A percentile compares a stretch with the other conserved stretches of the same genome.
These are phyloP conservation scores for Tapera naevia DNA, from an alignment of 2,797 vertebrate genomes.

Conservation along the genomic window DNA sequence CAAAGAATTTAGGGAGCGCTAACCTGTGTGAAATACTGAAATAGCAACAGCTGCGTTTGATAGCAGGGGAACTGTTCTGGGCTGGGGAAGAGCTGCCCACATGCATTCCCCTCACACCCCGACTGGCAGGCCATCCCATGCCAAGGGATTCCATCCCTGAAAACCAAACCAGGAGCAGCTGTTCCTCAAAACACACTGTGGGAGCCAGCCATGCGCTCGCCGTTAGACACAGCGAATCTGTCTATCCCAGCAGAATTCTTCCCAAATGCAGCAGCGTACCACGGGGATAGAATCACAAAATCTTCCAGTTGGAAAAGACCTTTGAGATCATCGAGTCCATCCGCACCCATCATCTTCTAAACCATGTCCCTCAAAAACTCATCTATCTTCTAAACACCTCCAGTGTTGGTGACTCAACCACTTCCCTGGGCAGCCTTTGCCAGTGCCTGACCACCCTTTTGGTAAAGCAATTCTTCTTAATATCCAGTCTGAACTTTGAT, in stretches of 20 bases:
- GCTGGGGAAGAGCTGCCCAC: not conserved
- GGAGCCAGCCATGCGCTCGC: rapidly evolving
- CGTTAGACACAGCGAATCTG: rapidly evolving
- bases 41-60: not conserved
- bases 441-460: no score
- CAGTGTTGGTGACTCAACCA: no score
- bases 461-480: no score
- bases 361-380: no score
- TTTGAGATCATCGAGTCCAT: no score
- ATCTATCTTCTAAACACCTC: no score
- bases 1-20: not conserved
- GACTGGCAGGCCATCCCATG: not conserved
- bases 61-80: not conserved
- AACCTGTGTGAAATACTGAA: not conserved
- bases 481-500: no score
- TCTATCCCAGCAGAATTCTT: rapidly evolving
- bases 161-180: not conserved
- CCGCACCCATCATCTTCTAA: no score
- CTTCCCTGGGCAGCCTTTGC: no score
- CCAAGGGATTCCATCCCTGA: not conserved
- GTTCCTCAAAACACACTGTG: rapidly evolving
- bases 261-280: rapidly evolving
- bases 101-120: rapidly evolving
- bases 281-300: rapidly evolving
- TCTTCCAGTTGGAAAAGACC: no score